A percentile compares a stretch with the other conserved stretches of the same genome.
Evolutionary conservation across 2,888 invertebrate species (phyloP).

Genomic region (Nephrotoma guestfalica): DNA sequence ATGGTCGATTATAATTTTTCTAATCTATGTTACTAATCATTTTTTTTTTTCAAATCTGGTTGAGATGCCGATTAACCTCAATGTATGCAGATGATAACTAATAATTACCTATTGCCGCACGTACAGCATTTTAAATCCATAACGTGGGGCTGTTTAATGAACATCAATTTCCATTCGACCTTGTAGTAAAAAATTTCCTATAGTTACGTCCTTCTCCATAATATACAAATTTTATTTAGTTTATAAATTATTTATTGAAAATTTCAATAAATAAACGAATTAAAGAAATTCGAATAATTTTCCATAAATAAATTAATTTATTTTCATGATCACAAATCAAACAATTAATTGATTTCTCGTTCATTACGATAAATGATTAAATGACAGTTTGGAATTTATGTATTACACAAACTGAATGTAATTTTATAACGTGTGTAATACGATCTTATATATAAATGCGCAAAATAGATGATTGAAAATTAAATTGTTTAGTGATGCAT

Average conservation of each 20-base stretch:
- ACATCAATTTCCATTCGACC: not conserved
- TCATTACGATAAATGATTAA: not conserved
- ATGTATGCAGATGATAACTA: not conserved
- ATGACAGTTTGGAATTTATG: not conserved
- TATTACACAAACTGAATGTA: not conserved
- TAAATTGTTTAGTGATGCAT: not conserved
- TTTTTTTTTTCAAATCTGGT: not conserved
- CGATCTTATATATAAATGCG: not conserved
- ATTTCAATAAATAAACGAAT: not conserved
- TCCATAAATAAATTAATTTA: not conserved
- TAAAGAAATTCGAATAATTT: not conserved
- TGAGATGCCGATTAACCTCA: not conserved
- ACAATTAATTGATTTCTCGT: not conserved
- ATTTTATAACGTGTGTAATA: not conserved
- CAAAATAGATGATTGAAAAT: not conserved
- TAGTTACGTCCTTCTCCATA: not conserved
- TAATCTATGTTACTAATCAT: not conserved
- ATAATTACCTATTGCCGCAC: not conserved
- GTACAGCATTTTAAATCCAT: not conserved
- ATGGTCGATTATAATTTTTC: not conserved
- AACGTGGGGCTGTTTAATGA: not conserved
- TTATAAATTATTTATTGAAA: not conserved
- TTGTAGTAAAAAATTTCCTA: not conserved
- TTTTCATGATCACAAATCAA: not conserved
- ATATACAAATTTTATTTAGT: not conserved